These are phyloP conservation scores for Chrysodeixis includens DNA, from an alignment of 2,888 invertebrate species.

Conservation along the genomic window DNA sequence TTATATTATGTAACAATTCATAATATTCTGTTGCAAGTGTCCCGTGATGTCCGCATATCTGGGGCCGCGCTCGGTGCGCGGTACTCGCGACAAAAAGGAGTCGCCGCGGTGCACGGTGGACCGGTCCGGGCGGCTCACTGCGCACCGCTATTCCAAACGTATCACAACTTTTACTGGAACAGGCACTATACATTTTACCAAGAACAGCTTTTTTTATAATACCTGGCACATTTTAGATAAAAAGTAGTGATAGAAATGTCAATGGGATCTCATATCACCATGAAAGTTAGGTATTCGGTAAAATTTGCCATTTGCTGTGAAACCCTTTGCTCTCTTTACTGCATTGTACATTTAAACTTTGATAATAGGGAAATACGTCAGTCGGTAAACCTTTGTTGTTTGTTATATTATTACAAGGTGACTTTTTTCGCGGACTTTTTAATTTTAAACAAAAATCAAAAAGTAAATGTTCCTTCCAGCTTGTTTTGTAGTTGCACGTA, in stretches of 20 bases:
- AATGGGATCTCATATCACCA: too few species aligned
- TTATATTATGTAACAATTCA: background rate
- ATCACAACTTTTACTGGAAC: slow-evolving; percentile 37
- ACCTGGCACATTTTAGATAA: background rate
- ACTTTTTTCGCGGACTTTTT: too few species aligned
- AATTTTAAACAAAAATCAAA: too few species aligned
- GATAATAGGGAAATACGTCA: too few species aligned
- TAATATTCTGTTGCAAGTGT: slow-evolving; percentile 13
- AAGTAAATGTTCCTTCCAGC: slow-evolving; percentile 24
- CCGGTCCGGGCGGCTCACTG: slow-evolving; percentile 59
- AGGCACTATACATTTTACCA: slow-evolving; percentile 8
- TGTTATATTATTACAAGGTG: too few species aligned
- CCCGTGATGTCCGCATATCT: background rate
- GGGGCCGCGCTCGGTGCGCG: too few species aligned
- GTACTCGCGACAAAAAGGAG: slow-evolving; percentile 45
- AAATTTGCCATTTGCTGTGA: too few species aligned
- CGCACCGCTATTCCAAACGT: slow-evolving; percentile 46
- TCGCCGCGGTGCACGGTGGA: slow-evolving; percentile 34
- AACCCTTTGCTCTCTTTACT: too few species aligned
- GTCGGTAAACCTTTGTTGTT: too few species aligned
- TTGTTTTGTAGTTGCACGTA: slow-evolving; percentile 18
- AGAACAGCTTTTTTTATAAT: too few species aligned
- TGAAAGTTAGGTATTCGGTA: too few species aligned
- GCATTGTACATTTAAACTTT: too few species aligned
- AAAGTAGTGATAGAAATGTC: background rate